These are phyloP conservation scores for Polyergus mexicanus DNA, from an alignment of 1,140 invertebrate species.

Conservation along the genomic window DNA sequence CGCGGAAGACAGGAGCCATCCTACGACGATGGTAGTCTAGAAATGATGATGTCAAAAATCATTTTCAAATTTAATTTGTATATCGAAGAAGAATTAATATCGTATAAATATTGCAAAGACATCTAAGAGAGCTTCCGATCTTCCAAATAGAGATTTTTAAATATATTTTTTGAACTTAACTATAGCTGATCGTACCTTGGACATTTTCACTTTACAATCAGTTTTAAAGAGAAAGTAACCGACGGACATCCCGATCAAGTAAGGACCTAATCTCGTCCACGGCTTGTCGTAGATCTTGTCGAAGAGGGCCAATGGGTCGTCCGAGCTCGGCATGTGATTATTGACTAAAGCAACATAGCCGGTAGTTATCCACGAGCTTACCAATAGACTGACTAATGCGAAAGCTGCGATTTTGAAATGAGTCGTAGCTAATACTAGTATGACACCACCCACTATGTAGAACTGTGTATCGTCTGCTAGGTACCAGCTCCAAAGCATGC, in stretches of 20 bases:
- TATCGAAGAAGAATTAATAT: not conserved
- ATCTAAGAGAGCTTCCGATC: not conserved
- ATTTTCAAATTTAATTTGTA: constrained; percentile 10
- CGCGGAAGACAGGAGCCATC: constrained; percentile 90
- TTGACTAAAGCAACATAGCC: constrained; percentile 93
- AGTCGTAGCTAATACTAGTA: constrained; percentile 92
- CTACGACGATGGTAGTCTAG: constrained; percentile 89
- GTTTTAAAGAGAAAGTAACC: constrained; percentile 94
- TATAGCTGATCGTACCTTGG: constrained; percentile 86
- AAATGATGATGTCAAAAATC: constrained; percentile 72
- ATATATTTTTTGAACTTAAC: not conserved
- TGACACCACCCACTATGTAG: constrained; percentile 92
- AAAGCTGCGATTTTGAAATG: constrained; percentile 91
- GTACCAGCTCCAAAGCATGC: constrained; percentile 96
- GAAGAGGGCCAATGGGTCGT: constrained; percentile 93
- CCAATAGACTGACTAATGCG: constrained; percentile 88
- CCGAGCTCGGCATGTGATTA: constrained; percentile 92
- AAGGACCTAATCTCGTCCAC: constrained; percentile 94
- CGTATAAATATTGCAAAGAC: not conserved
- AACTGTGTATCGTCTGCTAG: constrained; percentile 95
- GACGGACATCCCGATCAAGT: constrained; percentile 93
- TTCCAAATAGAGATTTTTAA: not conserved
- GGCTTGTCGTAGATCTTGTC: constrained; percentile 96
- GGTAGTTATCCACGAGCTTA: constrained; percentile 93
- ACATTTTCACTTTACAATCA: constrained; percentile 92